phyloP scores from a whole-genome alignment of 2,888 invertebrate species.

The Anaspis maculata region DNA sequence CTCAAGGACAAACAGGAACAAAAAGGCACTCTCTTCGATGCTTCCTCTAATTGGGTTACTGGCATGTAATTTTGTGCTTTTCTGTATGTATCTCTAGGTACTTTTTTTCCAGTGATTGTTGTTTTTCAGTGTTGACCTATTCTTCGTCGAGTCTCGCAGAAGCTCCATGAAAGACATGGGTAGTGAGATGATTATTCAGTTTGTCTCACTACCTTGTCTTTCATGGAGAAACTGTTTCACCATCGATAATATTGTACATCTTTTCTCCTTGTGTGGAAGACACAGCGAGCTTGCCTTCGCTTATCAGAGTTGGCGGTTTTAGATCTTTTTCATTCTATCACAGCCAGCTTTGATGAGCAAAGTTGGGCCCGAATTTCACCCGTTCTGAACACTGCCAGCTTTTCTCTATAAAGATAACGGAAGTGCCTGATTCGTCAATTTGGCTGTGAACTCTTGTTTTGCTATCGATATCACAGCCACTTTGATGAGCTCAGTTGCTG shows the following conservation, averaged over 20 bases:
- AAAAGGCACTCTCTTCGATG: too few relatives aligned
- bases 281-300: constrained; percentile 32
- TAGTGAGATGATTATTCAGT: constrained; percentile 83
- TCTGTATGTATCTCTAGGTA: too few relatives aligned
- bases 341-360: constrained; percentile 95
- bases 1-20: too few relatives aligned
- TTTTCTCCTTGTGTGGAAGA: not conserved
- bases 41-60: too few relatives aligned
- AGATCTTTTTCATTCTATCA: constrained; percentile 69
- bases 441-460: constrained; percentile 75
- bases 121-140: not conserved
- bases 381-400: not conserved
- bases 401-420: not conserved
- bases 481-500: constrained; percentile 86
- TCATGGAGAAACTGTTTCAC: constrained; percentile 59
- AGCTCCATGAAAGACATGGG: constrained; percentile 93
- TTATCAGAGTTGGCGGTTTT: constrained; percentile 58
- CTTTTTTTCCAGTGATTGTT: too few relatives aligned
- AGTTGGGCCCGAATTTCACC: constrained; percentile 44
- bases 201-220: constrained; percentile 98
- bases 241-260: not conserved
- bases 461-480: constrained; percentile 91
- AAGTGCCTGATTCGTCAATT: constrained; percentile 69
- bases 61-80: too few relatives aligned
- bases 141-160: constrained; percentile 23